Conservation (phyloP, 2,888 invertebrate species). For the Biston betularia region DNA sequence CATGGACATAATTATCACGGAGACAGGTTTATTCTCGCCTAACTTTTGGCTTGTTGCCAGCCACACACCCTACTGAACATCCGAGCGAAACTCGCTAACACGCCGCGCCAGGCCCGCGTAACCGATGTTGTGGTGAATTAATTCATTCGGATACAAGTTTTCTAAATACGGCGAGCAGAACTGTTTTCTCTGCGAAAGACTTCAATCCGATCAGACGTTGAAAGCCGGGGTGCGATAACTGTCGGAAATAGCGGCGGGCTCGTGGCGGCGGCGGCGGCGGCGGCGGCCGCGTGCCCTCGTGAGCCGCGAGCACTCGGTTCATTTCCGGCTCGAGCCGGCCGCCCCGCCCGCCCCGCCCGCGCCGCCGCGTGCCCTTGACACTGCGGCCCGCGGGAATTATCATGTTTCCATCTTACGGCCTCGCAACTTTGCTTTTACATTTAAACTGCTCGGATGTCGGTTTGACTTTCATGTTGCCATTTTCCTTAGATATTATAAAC, state of each 20-base stretch:
- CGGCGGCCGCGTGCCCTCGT: not conserved
- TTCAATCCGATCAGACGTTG: not conserved
- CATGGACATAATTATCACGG: too few relatives aligned
- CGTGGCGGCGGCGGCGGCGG: not conserved
- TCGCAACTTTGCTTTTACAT: not conserved
- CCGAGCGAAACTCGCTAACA: too few relatives aligned
- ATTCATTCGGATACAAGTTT: too few relatives aligned
- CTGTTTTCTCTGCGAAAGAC: too few relatives aligned
- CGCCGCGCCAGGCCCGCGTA: too few relatives aligned
- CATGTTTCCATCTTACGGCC: not conserved
- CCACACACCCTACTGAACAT: too few relatives aligned
- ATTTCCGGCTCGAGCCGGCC: not conserved
- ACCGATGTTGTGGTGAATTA: too few relatives aligned
- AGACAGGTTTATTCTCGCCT: too few relatives aligned
- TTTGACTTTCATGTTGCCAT: too few relatives aligned
- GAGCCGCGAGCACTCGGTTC: not conserved
- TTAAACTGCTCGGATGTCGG: not conserved
- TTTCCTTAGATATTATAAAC: too few relatives aligned
- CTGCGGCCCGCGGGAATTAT: not conserved
- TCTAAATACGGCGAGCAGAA: too few relatives aligned
- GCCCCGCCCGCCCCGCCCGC: not conserved
- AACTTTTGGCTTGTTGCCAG: too few relatives aligned
- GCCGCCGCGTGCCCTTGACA: not conserved
- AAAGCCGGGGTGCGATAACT: not conserved
- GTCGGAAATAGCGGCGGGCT: conserved; percentile 1